Evolutionary conservation across 1,140 invertebrate species (phyloP).

Genomic region (Onthophagus taurus): DNA sequence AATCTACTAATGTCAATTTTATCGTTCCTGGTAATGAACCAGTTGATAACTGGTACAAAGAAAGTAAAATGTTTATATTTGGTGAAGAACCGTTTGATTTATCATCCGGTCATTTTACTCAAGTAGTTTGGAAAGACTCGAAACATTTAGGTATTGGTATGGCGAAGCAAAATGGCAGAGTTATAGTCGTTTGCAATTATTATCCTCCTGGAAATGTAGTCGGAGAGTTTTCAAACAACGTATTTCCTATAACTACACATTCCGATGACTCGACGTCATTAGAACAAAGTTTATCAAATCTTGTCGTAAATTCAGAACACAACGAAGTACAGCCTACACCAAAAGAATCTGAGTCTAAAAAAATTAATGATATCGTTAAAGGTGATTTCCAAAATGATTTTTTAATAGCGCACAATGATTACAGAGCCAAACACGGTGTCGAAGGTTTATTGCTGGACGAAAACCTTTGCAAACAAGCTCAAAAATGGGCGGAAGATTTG

Average conservation of each 20-base stretch:
- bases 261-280: constrained; percentile 16
- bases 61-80: constrained; percentile 50
- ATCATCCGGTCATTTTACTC: constrained; percentile 46
- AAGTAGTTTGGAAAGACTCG: constrained; percentile 55
- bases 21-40: constrained; percentile 50
- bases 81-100: constrained; percentile 45
- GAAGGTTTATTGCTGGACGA: constrained; percentile 50
- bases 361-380: not conserved
- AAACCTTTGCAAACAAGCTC: constrained; percentile 50
- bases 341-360: not conserved
- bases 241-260: constrained; percentile 34
- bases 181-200: constrained; percentile 60
- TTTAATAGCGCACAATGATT: constrained; percentile 66
- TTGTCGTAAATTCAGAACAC: too few relatives aligned
- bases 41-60: constrained; percentile 68
- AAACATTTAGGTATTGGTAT: constrained; percentile 52
- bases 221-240: constrained; percentile 50
- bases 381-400: constrained; percentile 19
- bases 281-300: not conserved
- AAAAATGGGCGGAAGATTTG: constrained; percentile 74
- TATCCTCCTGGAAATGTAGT: constrained; percentile 57
- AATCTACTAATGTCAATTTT: constrained; percentile 52
- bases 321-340: not conserved
- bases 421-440: constrained; percentile 61
- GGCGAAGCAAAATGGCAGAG: constrained; percentile 42